Evolutionary conservation across 2,113 vertebrate species (phyloP).

Genomic region (Vidua chalybeata): DNA sequence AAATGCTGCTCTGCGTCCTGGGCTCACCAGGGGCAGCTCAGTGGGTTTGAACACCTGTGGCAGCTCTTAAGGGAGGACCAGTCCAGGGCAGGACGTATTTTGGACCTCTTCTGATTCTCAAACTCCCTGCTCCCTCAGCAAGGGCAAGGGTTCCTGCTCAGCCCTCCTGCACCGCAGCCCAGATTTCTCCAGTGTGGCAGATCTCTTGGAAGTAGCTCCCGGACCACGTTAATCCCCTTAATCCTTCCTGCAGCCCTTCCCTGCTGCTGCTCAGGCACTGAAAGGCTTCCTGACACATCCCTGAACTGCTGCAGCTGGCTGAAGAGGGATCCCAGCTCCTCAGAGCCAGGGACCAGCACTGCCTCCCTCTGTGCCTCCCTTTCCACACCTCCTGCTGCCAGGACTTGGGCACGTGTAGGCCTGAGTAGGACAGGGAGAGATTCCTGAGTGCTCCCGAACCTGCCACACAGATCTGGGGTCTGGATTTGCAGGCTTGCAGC

Average conservation of each 20-base stretch:
- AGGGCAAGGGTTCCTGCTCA: not conserved
- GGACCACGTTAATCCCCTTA: not conserved
- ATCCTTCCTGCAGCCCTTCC: not conserved
- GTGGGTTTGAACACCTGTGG: not conserved
- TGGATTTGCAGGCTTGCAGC: not conserved
- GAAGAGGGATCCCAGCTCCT: not conserved
- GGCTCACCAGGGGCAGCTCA: not conserved
- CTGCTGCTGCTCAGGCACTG: not conserved
- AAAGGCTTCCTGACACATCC: not conserved
- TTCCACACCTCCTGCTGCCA: not conserved
- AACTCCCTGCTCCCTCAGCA: not conserved
- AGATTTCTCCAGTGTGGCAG: not conserved
- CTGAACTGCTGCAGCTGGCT: not conserved
- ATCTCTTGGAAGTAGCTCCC: not conserved
- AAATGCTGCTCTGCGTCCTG: not conserved
- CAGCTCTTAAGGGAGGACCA: not conserved
- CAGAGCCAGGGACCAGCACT: rapidly evolving
- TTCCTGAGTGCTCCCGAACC: not conserved
- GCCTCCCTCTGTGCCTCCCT: not conserved
- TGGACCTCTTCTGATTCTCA: not conserved
- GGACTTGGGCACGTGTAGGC: rapidly evolving
- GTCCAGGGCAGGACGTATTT: rapidly evolving
- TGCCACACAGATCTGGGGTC: not conserved
- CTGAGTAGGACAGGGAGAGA: not conserved
- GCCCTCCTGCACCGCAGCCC: not conserved